Conservation (phyloP, 1,140 invertebrate genomes). For the Lucilia cuprina region DNA sequence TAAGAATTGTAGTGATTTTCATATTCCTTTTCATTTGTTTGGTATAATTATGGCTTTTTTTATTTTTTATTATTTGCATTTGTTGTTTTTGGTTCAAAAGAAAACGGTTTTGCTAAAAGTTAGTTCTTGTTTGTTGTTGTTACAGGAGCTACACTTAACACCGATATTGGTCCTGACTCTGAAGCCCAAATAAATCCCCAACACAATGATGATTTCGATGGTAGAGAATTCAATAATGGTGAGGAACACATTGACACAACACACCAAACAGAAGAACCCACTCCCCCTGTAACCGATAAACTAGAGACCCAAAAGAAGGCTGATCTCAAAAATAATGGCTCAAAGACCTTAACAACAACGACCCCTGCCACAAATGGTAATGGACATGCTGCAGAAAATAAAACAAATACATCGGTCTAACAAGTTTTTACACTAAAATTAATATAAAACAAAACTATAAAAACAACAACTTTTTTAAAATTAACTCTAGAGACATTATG, state of each 20-base stretch:
- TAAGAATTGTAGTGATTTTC: no score
- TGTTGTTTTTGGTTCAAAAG: neutral
- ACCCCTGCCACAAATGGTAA: constrained; percentile 40
- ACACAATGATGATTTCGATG: constrained; percentile 56
- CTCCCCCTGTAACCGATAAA: constrained; percentile 60
- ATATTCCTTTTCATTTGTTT: no score
- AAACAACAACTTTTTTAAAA: neutral
- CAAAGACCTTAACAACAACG: constrained; percentile 20
- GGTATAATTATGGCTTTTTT: no score
- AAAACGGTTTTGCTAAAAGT: constrained; percentile 52
- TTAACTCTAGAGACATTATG: neutral
- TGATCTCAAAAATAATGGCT: constrained; percentile 52
- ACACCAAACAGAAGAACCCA: constrained; percentile 55
- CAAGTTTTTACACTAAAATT: neutral
- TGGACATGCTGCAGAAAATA: constrained; percentile 50
- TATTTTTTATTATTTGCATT: neutral
- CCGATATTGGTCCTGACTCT: constrained; percentile 60
- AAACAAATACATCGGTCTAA: constrained; percentile 60
- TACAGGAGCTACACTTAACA: constrained; percentile 61
- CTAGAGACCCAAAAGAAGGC: constrained; percentile 59
- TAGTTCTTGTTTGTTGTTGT: constrained; percentile 63
- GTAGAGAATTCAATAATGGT: constrained; percentile 52
- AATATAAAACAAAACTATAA: neutral
- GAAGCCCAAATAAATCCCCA: constrained; percentile 61
- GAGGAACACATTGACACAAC: constrained; percentile 60